Percentiles rank a stretch among this genome's conserved stretches.
Conservation (phyloP, 1,140 invertebrate genomes). For the Apis florea region DNA sequence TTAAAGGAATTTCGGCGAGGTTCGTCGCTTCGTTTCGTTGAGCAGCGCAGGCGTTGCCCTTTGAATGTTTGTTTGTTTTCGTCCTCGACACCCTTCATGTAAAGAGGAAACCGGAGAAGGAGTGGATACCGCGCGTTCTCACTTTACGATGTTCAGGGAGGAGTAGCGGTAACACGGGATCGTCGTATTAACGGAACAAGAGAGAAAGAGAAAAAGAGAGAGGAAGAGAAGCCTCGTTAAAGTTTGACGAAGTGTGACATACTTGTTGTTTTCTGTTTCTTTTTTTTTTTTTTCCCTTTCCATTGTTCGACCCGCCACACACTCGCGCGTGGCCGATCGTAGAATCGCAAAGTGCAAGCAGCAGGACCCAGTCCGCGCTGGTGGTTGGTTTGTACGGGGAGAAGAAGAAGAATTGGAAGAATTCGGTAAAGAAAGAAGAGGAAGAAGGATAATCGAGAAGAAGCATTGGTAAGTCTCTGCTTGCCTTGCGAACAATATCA, state of each 20-base stretch:
- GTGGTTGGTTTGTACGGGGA: slow-evolving; percentile 25
- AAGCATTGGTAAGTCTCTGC: slow-evolving; percentile 57
- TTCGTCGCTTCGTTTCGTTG: slow-evolving; percentile 79
- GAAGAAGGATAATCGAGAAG: background rate
- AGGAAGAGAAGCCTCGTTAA: background rate
- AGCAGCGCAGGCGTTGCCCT: slow-evolving; percentile 79
- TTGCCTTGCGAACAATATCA: slow-evolving; percentile 18
- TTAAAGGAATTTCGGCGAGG: slow-evolving; percentile 77
- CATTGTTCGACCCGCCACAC: background rate
- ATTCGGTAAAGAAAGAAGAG: background rate
- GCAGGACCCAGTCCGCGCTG: background rate
- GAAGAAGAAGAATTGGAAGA: background rate
- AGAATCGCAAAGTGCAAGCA: slow-evolving; percentile 21
- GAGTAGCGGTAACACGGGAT: slow-evolving; percentile 15
- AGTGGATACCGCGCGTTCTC: slow-evolving; percentile 18
- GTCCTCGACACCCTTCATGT: slow-evolving; percentile 54
- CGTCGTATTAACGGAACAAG: background rate
- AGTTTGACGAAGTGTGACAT: slow-evolving; percentile 10
- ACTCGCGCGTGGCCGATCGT: background rate
- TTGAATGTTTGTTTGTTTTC: slow-evolving; percentile 69
- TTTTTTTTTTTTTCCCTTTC: background rate
- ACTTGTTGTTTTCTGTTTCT: background rate
- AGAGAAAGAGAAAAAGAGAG: too few species aligned
- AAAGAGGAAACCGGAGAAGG: slow-evolving; percentile 37
- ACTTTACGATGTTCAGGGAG: slow-evolving; percentile 22